Evolutionary conservation across 2,888 invertebrate species (phyloP), one percentile per base, ranked within the genome.

Genomic region (Calameuta pallipes): DNA sequence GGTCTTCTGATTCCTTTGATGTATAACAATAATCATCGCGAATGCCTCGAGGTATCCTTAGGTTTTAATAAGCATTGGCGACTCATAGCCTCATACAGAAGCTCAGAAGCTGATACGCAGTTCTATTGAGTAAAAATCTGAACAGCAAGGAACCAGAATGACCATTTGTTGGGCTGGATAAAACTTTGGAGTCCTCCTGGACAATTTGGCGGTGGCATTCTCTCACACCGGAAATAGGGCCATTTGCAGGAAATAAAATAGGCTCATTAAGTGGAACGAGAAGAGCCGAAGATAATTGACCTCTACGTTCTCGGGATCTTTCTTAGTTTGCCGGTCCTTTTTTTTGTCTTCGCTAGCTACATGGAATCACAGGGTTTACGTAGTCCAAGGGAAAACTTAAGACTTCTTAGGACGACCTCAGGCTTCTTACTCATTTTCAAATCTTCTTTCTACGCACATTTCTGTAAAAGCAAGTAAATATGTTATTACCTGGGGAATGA

Each of bases 161-260:
- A 56, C 56, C 56, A 15, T 9, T 56, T 9, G 23, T 23, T 23
- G 6, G 56, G 1, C 56, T 23, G 23, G 23, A 56, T 56, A 56
- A 4, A 56, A 56, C 9, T 56, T 56, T 23, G 15, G 23, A 56
- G 23, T 56, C 56, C 23, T 23, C 23, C 23, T 56, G 9, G 15
- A 56, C 23, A 56, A 56, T 23, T 56, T 23, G 23, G 23, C 56
- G 6, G 9, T 56, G 56, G 56, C 23, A 56, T 56, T 56, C 56
- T 23, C 56, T 23, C 9, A 11, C 15, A 35, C 83, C 85, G 85
- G 85, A 85, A 85, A 83, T 81, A 69, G 81, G 83, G 80, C 85
- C 85, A 81, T 85, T 85, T 82, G 85, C 80, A 85, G 84, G 81
- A 85, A 86, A 85, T 85, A 86, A 86, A 86, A 82, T 86, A 84